phyloP scores from a whole-genome alignment of 2,113 vertebrate genomes.

The Athene noctua region DNA sequence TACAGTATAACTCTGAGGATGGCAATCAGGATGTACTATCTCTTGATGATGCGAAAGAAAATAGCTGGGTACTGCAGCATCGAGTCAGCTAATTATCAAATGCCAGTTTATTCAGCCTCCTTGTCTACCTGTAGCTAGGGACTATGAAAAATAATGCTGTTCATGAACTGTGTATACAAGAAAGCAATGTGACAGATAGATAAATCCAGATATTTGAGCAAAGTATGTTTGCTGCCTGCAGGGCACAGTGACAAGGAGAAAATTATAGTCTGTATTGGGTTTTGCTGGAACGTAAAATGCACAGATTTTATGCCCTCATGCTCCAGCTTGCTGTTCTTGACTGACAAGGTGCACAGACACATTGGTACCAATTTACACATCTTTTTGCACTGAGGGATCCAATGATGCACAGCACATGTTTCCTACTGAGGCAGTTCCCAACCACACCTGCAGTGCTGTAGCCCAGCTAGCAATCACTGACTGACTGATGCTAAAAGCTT shows the following conservation, averaged over 20 bases:
- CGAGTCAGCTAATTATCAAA: not conserved
- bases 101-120: not conserved
- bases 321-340: not conserved
- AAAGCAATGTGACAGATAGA: not conserved
- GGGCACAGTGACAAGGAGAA: slow-evolving; percentile 39
- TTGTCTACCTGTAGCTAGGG: not conserved
- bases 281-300: slow-evolving; percentile 27
- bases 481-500: not conserved
- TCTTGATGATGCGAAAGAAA: not conserved
- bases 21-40: not conserved
- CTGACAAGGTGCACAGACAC: not conserved
- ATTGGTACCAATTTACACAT: not conserved
- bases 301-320: not conserved
- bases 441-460: not conserved
- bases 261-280: slow-evolving; percentile 23
- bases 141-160: not conserved
- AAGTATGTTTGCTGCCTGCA: slow-evolving; percentile 21
- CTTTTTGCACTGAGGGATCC: not conserved
- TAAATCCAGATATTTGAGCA: slow-evolving; percentile 30
- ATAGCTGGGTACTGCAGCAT: not conserved
- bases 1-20: not conserved
- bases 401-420: not conserved
- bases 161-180: not conserved
- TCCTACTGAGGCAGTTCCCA: not conserved
- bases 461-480: not conserved